Evolutionary conservation across 2,797 vertebrate genomes (phyloP), one percentile per base, ranked within the genome.

Genomic region (Lutjanus argentimaculatus): DNA sequence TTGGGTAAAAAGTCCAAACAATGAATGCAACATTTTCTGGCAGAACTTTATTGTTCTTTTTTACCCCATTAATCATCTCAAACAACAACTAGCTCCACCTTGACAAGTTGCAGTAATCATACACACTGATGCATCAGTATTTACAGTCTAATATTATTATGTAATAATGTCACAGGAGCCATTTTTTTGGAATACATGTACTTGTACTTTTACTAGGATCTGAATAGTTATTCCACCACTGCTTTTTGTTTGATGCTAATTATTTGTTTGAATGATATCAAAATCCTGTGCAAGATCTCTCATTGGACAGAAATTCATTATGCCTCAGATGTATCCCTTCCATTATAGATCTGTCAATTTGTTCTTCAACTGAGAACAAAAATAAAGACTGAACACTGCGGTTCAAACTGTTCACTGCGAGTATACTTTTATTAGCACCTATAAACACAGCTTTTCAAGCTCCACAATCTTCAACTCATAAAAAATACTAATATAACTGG

Each of bases 321-420:
- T 7, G 52, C 25, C 25, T 30, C 25, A 30, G 40, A 9, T 42
- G 19, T 30, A 8, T 8, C 62, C 3, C 63, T 67, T 22, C 11
- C 25, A 69, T 55, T 9, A 7, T 6, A 10, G 8, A 75, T 61
- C 17, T 48, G 6, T 74, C 25, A 30, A 30, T 30, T 74, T 71
- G 7, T 40, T 77, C 49, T 56, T 64, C 6, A 30, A 16, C 17
- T 7, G 8, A 42, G 7, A 83, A 48, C 83, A 88, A 65, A 63
- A 48, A 40, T 62, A n/a, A 15, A 67, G 3, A 19, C 6, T 43
- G 40, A 7, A 49, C 2, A 13, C 6, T 58, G 42, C 2, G 13
- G 36, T 48, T 63, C 8, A 6, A 48, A 61, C 21, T 22, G 10
- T 14, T 67, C 15, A 52, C 2, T 75, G 65, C 22, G 4, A 46